Evolutionary conservation across 2,113 vertebrate genomes (phyloP).

Genomic region (Cavia porcellus): DNA sequence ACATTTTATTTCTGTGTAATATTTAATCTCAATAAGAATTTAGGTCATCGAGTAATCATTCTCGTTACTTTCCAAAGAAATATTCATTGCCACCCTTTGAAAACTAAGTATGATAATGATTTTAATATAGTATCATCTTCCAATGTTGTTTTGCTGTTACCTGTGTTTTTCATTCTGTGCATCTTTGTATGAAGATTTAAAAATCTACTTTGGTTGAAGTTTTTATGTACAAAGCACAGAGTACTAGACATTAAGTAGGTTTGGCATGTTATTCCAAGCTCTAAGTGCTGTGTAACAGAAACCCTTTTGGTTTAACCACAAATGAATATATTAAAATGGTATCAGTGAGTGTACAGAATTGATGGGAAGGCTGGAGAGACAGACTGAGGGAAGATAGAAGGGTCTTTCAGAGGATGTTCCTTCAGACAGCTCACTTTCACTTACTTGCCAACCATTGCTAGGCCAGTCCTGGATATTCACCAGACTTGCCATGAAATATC

Average conservation of each 20-base stretch:
- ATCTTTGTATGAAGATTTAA: constrained; percentile 13
- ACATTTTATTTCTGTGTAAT: background rate
- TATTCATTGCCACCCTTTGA: background rate
- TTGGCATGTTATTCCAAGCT: background rate
- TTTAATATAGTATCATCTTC: background rate
- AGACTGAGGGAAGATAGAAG: background rate
- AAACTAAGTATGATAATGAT: background rate
- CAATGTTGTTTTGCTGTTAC: background rate
- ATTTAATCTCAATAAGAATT: constrained; percentile 28
- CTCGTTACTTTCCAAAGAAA: background rate
- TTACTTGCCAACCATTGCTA: background rate
- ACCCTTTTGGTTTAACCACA: background rate
- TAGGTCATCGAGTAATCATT: background rate
- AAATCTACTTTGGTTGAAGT: background rate
- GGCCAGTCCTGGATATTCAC: background rate
- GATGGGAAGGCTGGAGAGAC: background rate
- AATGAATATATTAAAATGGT: background rate
- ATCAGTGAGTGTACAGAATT: background rate
- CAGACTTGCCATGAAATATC: background rate
- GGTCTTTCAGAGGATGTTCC: background rate
- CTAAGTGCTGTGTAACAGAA: background rate
- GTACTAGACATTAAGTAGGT: background rate
- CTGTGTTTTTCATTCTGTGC: background rate
- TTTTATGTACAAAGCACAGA: constrained; percentile 10
- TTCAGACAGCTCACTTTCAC: background rate